phyloP scores from a whole-genome alignment of 2,888 invertebrate species.

The Agriopis leucophaearia region DNA sequence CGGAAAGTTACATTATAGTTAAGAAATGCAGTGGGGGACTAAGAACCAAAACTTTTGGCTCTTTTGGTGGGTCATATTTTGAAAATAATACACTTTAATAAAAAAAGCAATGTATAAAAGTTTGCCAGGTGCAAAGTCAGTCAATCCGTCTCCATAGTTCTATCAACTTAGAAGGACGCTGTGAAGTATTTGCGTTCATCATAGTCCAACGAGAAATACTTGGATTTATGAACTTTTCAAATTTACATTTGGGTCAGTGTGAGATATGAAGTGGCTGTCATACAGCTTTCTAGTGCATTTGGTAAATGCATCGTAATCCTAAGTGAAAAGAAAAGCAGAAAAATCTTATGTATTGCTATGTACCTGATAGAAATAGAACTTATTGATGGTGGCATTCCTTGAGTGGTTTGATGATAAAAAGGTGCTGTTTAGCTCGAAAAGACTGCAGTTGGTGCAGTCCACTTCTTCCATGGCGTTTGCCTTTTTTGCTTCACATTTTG shows the following conservation, averaged over 20 bases:
- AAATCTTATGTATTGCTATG: conserved; percentile 14
- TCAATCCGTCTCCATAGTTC: conserved; percentile 14
- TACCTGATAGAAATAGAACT: conserved; percentile 86
- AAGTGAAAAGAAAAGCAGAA: neutral
- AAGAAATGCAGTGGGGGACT: too few relatives aligned
- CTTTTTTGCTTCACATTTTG: conserved; percentile 70
- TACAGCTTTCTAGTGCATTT: conserved; percentile 11
- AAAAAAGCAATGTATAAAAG: too few relatives aligned
- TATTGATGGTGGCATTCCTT: conserved; percentile 78
- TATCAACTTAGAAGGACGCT: conserved; percentile 9
- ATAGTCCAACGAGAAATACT: conserved; percentile 24
- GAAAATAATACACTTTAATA: too few relatives aligned
- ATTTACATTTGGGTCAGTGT: conserved; percentile 34
- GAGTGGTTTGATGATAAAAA: conserved; percentile 56
- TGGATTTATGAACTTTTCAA: conserved; percentile 31
- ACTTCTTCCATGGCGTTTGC: conserved; percentile 64
- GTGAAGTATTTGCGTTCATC: conserved; percentile 25
- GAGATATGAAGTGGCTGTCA: conserved; percentile 24
- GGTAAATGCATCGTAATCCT: conserved; percentile 1
- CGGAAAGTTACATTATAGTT: too few relatives aligned
- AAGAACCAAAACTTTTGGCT: too few relatives aligned
- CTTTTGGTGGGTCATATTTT: too few relatives aligned
- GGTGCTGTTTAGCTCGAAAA: conserved; percentile 64
- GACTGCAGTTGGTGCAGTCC: conserved; percentile 70
- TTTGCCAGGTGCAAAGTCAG: neutral